Evolutionary conservation across 1,140 invertebrate species (phyloP).

Genomic region (Stegodyphus mimosarum): DNA sequence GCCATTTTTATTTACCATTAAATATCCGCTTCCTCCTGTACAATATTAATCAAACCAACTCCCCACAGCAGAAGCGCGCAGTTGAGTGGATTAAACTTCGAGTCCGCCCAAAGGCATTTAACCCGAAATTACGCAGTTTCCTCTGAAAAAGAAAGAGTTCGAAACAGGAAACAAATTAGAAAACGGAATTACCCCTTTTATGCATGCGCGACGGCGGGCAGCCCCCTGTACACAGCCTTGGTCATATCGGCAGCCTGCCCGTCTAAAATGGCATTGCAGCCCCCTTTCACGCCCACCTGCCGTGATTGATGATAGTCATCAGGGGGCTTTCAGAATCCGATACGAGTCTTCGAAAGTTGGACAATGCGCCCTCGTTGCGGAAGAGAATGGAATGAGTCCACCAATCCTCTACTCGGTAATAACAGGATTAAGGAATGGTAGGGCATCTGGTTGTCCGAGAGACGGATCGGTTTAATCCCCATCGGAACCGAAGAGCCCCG

Average conservation of each 20-base stretch:
- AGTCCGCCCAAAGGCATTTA: not conserved
- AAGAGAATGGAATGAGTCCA: no score
- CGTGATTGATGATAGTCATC: not conserved
- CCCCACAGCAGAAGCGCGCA: not conserved
- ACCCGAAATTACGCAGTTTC: not conserved
- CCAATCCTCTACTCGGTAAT: no score
- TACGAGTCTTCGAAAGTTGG: no score
- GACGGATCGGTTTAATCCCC: no score
- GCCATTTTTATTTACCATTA: no score
- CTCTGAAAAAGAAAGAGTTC: not conserved
- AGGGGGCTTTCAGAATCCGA: not conserved
- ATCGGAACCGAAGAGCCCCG: no score
- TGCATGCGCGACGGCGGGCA: not conserved
- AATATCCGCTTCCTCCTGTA: no score
- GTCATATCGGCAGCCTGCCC: not conserved
- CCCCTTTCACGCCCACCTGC: not conserved
- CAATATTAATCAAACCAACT: no score
- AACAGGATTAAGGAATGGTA: no score
- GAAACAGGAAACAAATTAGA: slow-evolving; percentile 30
- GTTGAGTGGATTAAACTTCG: slow-evolving; percentile 17
- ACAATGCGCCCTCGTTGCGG: no score
- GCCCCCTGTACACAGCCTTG: not conserved
- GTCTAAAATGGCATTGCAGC: not conserved
- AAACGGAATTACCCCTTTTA: not conserved
- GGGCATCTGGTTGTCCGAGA: no score